Evolutionary conservation across 2,888 invertebrate genomes (phyloP).

Genomic region (Schrankia costaestrigalis): DNA sequence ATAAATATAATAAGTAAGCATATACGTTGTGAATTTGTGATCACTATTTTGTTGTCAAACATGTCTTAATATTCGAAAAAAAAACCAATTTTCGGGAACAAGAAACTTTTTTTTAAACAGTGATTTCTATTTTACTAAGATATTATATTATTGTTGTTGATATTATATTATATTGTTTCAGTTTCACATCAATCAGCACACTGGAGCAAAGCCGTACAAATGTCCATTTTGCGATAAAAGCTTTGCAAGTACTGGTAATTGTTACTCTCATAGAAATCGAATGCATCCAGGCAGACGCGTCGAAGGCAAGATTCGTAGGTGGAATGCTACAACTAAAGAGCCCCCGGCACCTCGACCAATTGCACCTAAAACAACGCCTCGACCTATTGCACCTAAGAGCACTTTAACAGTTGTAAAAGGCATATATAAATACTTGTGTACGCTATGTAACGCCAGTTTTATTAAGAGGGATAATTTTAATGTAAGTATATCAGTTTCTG

Average conservation of each 20-base stretch:
- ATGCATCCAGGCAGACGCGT: conserved; percentile 83
- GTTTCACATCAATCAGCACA: conserved; percentile 88
- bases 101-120: no score
- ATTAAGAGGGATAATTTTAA: conserved; percentile 59
- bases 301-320: conserved; percentile 27
- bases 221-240: conserved; percentile 87
- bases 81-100: no score
- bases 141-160: conserved; percentile 41
- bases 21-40: no score
- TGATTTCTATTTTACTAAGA: no score
- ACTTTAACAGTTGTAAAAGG: conserved; percentile 38
- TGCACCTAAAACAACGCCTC: conserved; percentile 10
- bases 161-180: conserved; percentile 58
- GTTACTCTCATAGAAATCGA: conserved; percentile 86
- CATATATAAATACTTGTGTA: conserved; percentile 54
- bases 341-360: conserved; percentile 13
- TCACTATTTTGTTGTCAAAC: no score
- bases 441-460: conserved; percentile 58
- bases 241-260: conserved; percentile 87
- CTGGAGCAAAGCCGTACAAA: conserved; percentile 86
- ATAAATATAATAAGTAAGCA: no score
- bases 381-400: conserved; percentile 17
- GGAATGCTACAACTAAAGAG: conserved; percentile 11
- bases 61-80: no score
- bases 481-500: conserved; percentile 39